phyloP scores from a whole-genome alignment of 2,797 vertebrate genomes.

The Siniperca undulata region DNA sequence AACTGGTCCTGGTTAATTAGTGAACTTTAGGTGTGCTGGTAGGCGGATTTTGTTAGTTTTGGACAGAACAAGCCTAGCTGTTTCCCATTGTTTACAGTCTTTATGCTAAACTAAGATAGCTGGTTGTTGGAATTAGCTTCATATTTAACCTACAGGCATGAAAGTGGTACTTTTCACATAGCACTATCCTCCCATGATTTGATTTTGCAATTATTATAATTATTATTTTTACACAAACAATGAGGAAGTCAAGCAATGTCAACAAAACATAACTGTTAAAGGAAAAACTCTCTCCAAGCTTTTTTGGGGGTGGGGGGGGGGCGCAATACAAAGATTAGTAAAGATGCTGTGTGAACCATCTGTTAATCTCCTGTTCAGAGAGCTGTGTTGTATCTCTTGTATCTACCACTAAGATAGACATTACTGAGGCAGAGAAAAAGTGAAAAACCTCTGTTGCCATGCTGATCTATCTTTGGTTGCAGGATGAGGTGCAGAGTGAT shows the following conservation, averaged over 20 bases:
- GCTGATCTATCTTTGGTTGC: conserved; percentile 76
- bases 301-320: neutral
- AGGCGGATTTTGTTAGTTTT: neutral
- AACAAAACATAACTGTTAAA: neutral
- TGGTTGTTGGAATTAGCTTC: too few species aligned
- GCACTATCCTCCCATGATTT: too few species aligned
- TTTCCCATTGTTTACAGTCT: neutral
- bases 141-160: neutral
- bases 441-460: conserved; percentile 71
- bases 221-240: neutral
- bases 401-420: conserved; percentile 35
- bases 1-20: neutral
- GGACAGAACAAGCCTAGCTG: neutral
- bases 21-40: neutral
- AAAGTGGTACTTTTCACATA: neutral
- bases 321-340: neutral
- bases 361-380: neutral
- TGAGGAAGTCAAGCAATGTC: neutral
- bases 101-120: neutral
- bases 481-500: conserved; percentile 58
- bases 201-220: neutral
- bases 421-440: conserved; percentile 41
- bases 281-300: neutral
- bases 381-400: neutral
- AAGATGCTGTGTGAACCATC: neutral